Percentiles rank a stretch among this genome's conserved stretches.
These are phyloP conservation scores for Simalia tracyae DNA, from an alignment of 2,797 vertebrate species.

Conservation along the genomic window DNA sequence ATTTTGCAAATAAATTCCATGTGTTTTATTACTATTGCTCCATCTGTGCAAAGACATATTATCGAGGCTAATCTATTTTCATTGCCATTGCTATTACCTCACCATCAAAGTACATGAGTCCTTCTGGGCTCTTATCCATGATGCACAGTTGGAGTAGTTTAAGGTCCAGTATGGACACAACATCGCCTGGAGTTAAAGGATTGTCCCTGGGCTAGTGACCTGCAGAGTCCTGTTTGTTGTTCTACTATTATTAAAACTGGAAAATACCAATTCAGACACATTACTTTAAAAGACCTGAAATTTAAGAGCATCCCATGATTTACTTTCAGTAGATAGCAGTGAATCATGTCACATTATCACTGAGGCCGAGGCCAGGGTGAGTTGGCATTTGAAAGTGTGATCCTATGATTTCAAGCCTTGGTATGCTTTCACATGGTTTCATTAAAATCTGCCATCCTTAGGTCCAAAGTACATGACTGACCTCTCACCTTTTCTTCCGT, in stretches of 20 bases:
- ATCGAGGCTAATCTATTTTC: neutral
- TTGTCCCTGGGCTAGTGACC: neutral
- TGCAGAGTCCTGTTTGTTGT: neutral
- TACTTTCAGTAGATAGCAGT: neutral
- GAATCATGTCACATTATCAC: neutral
- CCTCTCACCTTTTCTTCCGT: neutral
- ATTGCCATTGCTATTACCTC: neutral
- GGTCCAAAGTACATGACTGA: neutral
- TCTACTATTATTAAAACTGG: neutral
- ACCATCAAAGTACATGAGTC: neutral
- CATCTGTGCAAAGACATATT: slow-evolving; percentile 1
- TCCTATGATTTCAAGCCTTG: neutral
- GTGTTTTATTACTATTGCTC: neutral
- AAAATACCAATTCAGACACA: neutral
- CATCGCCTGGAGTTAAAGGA: neutral
- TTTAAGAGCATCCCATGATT: neutral
- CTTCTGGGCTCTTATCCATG: neutral
- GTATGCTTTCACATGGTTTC: neutral
- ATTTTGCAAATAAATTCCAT: slow-evolving; percentile 3
- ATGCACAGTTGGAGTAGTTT: neutral
- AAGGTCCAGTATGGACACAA: neutral
- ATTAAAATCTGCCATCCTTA: neutral
- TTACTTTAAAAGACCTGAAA: neutral
- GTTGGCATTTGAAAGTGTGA: neutral
- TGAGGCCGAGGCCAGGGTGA: neutral